Base-by-base conservation (phyloP, 1,140 invertebrate genomes). In the Papilio dardanus region DNA sequence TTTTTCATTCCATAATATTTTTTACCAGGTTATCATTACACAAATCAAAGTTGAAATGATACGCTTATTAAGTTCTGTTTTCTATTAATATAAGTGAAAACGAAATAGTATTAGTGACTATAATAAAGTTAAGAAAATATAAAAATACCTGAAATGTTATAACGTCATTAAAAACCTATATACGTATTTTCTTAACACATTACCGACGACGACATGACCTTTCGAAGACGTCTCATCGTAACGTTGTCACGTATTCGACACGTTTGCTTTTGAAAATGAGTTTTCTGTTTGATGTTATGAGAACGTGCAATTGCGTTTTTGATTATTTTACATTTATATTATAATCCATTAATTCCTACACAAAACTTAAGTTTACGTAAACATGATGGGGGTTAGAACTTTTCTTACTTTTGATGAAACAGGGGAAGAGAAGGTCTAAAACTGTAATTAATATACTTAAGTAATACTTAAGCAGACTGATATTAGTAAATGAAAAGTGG, bases 221-320 rank as follows among this genome's bases (percentile, higher is more conserved):
- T 62, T 30, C 24, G 12, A 62, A 62, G 24, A 62, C 54, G 21
- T 62, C 12, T 14, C 24, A 28, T 24, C 24, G 10, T 12, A 54
- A 21, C 21, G 21, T 21, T 28, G 54, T 62, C 54, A 62, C 54
- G 54, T 62, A 3, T 24, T 16, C 54, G 54, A 28, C 12, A 28
- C 54, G 24, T 62, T 62, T 62, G 54, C 54, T 62, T 62, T 62
- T 62, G 54, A 62, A 62, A 62, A 62, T 62, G 54, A 62, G 21
- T 62, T 62, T 62, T 62, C 54, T 62, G 54, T 62, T 62, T 62
- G 54, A 62, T 28, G 54, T 62, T 62, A 62, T 14, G 54, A 28
- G 54, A 62, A 62, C 24, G 54, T 28, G 54, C 54, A 62, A 28
- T 62, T 62, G 24, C 24, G 54, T 62, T 62, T 62, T 62, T 62